Base-by-base conservation (phyloP, 2,797 vertebrate species). In the Acrocephalus scirpaceus region DNA sequence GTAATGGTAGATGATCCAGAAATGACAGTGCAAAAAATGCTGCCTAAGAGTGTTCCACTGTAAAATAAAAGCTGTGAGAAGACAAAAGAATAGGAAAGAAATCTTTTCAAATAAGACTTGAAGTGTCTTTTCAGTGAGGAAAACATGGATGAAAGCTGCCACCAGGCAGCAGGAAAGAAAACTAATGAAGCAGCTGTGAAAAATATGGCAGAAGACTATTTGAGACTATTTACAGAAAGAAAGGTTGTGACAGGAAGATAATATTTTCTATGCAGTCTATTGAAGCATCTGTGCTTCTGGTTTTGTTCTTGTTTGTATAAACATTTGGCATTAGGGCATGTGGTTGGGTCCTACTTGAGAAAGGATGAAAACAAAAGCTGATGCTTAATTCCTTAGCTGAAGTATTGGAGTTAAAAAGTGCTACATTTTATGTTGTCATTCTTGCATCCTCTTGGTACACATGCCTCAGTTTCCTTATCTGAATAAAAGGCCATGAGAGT, bases 1-100 rank as follows among this genome's bases (percentile, higher is more conserved):
- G 7, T 62, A 69, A 60, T 42, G 34, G 36, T 74, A 77, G n/a
- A 69, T 56, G 42, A 72, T 51, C 27, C 34, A 85, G 67, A 71
- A 89, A 90, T 19, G 40, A 45, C 11, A 64, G n/a, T 30, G 34
- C 34, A 81, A 66, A 66, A 94, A 70, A 34, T 42, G 32, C 21
- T 89, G 67, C 36, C 3, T 29, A 42, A 61, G 25, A 0, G 0
- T 61, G 5, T 65, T 65, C 25, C 14, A 8, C 13, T 67, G 34
- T 45, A 62, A 74, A 77, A 80, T 38, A 80, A 71, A 73, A 78
- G 11, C 40, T 70, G 36, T 53, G 53, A 10, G 16, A 91, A 76
- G 36, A 92, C 58, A 94, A 86, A 19, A 78, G 56, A 83, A 86
- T 45, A 54, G 11, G 10, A 64, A 84, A 84, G 50, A 89, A 72